phyloP scores from a whole-genome alignment of 2,113 vertebrate genomes.

The Microcebus tavaratra region DNA sequence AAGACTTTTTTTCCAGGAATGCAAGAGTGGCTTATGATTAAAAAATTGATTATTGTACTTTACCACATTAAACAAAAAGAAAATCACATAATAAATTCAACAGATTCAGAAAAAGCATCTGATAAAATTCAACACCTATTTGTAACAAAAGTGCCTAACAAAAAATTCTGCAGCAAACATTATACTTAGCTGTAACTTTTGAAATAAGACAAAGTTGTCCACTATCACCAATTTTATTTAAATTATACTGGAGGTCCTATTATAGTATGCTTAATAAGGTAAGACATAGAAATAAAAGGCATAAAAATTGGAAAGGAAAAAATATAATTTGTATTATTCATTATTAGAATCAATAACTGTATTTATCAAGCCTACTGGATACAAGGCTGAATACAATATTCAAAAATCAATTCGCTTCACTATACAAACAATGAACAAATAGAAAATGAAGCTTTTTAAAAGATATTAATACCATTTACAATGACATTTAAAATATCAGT shows the following conservation, averaged over 20 bases:
- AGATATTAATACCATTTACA: background rate
- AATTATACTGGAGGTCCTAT: background rate
- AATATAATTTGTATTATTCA: background rate
- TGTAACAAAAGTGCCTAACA: background rate
- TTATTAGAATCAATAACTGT: constrained; percentile 26
- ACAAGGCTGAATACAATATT: background rate
- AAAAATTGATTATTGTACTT: background rate
- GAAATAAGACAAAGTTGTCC: background rate
- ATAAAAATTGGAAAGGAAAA: background rate
- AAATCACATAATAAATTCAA: background rate
- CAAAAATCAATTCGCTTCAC: background rate
- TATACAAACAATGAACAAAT: background rate
- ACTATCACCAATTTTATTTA: background rate
- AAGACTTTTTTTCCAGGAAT: background rate
- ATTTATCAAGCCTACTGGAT: background rate
- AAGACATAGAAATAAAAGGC: constrained; percentile 26
- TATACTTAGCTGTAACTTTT: background rate
- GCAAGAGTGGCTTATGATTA: background rate
- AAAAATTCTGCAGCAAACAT: constrained; percentile 7
- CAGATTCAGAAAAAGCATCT: background rate
- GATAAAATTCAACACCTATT: background rate
- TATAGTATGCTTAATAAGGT: background rate
- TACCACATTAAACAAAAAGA: background rate
- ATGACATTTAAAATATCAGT: background rate
- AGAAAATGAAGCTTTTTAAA: background rate